These are phyloP conservation scores for Gymnothorax javanicus DNA, from an alignment of 2,797 vertebrate genomes.

Conservation along the genomic window DNA sequence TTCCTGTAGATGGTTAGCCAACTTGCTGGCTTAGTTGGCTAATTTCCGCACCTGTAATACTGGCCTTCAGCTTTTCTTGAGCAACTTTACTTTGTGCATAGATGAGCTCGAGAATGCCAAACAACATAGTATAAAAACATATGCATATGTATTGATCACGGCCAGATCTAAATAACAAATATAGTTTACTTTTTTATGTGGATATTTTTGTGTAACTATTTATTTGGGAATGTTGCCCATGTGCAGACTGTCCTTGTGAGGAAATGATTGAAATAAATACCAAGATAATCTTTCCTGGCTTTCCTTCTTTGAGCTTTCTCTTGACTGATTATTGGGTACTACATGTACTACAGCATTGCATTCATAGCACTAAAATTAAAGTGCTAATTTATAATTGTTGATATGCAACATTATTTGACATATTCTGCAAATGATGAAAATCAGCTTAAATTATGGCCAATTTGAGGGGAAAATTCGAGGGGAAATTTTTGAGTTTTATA, in stretches of 20 bases:
- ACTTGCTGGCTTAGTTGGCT: constrained; percentile 60
- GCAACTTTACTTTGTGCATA: constrained; percentile 54
- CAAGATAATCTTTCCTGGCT: constrained; percentile 38
- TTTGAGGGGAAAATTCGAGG: too few species aligned
- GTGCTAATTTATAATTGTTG: too few species aligned
- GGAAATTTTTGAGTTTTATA: too few species aligned
- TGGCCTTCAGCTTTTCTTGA: constrained; percentile 62
- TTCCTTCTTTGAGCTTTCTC: background rate
- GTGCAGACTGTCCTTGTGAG: background rate
- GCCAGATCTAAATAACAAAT: constrained; percentile 9
- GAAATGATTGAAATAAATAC: constrained; percentile 41
- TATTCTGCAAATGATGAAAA: too few species aligned
- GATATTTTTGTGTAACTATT: constrained; percentile 18
- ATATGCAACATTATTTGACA: too few species aligned
- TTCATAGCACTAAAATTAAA: too few species aligned
- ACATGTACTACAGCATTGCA: too few species aligned
- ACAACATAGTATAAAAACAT: constrained; percentile 34
- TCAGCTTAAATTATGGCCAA: too few species aligned
- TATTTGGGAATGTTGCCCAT: constrained; percentile 5
- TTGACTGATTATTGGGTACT: background rate
- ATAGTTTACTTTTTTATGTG: constrained; percentile 16
- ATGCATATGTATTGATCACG: background rate
- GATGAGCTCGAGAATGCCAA: constrained; percentile 50
- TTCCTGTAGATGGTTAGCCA: constrained; percentile 54
- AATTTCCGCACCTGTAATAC: constrained; percentile 45